Evolutionary conservation across 2,113 vertebrate species (phyloP).

Genomic region (Epinephelus moara): DNA sequence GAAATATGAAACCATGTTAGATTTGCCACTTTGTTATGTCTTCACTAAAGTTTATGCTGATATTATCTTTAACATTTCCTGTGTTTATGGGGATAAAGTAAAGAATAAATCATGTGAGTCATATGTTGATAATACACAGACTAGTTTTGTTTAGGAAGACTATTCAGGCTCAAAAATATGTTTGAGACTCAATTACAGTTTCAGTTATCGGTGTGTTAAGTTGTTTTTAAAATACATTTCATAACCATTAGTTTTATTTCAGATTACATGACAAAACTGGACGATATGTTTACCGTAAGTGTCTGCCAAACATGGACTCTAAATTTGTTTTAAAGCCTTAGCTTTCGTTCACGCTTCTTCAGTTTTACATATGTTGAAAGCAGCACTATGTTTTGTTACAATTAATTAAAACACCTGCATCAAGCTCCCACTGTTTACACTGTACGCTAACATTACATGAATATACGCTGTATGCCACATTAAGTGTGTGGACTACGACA

Average conservation of each 20-base stretch:
- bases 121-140: background rate
- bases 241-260: background rate
- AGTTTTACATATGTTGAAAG: background rate
- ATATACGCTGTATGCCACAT: background rate
- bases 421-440: background rate
- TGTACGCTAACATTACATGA: background rate
- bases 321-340: background rate
- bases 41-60: background rate
- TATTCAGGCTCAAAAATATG: background rate
- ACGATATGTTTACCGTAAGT: background rate
- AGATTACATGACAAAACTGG: background rate
- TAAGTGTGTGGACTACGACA: background rate
- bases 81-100: background rate
- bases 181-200: background rate
- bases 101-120: background rate
- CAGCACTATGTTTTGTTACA: background rate
- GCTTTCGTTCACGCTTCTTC: background rate
- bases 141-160: background rate
- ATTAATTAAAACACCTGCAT: background rate
- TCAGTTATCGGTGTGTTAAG: background rate
- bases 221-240: background rate
- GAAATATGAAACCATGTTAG: background rate
- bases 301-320: background rate
- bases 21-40: background rate
- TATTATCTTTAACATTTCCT: background rate